Conservation (phyloP, 2,888 invertebrate species). For the Drosophila paranaensis region DNA sequence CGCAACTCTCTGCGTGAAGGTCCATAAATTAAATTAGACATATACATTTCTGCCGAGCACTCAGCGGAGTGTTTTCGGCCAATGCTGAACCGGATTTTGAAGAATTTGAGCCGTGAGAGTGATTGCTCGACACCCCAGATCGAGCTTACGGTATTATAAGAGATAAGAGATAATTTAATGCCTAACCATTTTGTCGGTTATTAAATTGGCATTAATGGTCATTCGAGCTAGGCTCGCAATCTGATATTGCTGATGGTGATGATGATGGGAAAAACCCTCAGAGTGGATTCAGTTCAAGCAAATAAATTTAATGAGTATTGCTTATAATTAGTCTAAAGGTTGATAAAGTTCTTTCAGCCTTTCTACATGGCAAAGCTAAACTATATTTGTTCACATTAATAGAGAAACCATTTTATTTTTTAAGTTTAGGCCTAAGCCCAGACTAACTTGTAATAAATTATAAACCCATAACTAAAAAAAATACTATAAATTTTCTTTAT, state of each 20-base stretch:
- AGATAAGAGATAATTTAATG: conserved; percentile 39
- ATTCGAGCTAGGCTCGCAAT: background rate
- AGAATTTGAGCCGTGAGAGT: conserved; percentile 53
- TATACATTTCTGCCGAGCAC: conserved; percentile 37
- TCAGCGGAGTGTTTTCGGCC: conserved; percentile 26
- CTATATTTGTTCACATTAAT: background rate
- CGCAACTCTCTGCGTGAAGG: conserved; percentile 55
- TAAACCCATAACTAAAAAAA: background rate
- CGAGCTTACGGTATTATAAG: conserved; percentile 34
- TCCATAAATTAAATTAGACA: conserved; percentile 65
- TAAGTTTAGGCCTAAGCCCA: too few relatives aligned
- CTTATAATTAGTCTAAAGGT: background rate
- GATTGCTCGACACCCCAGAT: conserved; percentile 63
- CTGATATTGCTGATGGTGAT: background rate
- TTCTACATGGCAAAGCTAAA: too few relatives aligned
- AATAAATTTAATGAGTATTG: too few relatives aligned
- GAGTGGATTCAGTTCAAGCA: background rate
- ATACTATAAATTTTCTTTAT: background rate
- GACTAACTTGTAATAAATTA: background rate
- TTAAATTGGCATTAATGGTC: conserved; percentile 21
- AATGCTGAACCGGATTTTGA: conserved; percentile 65
- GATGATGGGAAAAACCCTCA: background rate
- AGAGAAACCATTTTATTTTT: too few relatives aligned
- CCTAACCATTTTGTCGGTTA: conserved; percentile 21
- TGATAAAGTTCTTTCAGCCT: background rate